phyloP scores from a whole-genome alignment of 2,797 vertebrate species.

The Ptychobarbus kaznakovi region DNA sequence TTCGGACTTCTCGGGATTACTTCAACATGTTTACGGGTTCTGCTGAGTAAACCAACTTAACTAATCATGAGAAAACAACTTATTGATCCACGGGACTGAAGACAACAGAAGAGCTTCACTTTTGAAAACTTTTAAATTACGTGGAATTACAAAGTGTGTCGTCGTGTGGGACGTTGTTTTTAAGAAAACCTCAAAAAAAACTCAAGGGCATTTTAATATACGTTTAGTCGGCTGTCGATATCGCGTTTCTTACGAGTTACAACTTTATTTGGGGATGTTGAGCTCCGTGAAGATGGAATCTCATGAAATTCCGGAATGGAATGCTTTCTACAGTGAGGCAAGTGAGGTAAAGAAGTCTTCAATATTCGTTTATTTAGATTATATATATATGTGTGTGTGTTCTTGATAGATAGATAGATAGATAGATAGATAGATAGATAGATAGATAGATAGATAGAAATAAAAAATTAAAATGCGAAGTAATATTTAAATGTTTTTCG shows the following conservation, averaged over 20 bases:
- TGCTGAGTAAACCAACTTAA: constrained; percentile 11
- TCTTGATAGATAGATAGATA: not conserved
- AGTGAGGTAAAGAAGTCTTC: constrained; percentile 75
- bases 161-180: not conserved
- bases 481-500: not conserved
- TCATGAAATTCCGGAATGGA: constrained; percentile 86
- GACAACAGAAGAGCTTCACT: not conserved
- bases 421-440: not conserved
- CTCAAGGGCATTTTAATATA: not conserved
- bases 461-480: too few relatives aligned
- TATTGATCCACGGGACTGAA: constrained; percentile 27
- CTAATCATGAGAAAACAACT: constrained; percentile 43
- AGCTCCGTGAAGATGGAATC: constrained; percentile 89
- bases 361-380: not conserved
- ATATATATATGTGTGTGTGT: not conserved
- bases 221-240: constrained; percentile 4
- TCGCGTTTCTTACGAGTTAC: constrained; percentile 48
- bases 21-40: constrained; percentile 45
- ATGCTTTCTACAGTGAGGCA: constrained; percentile 83
- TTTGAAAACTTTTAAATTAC: not conserved
- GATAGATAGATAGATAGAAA: not conserved
- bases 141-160: constrained; percentile 27
- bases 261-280: constrained; percentile 81
- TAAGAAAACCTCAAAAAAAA: not conserved
- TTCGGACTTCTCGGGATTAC: constrained; percentile 53